These are phyloP conservation scores for Odontophorus gujanensis DNA, from an alignment of 2,113 vertebrate species.

Conservation along the genomic window DNA sequence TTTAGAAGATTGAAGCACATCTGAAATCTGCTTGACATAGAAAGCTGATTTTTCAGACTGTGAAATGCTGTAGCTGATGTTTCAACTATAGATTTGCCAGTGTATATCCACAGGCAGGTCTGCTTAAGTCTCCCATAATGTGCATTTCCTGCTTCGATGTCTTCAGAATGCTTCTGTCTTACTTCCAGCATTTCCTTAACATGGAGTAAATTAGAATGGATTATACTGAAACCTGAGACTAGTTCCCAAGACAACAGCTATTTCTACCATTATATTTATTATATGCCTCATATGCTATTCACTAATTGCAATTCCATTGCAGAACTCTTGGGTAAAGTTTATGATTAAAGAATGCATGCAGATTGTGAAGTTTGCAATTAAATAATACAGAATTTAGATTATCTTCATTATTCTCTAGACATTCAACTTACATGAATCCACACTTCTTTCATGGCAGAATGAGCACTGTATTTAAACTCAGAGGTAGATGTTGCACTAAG, in stretches of 20 bases:
- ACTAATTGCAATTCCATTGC: background rate
- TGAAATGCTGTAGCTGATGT: background rate
- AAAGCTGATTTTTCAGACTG: background rate
- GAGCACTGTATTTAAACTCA: background rate
- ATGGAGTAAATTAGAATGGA: accelerated
- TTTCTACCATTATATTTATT: background rate
- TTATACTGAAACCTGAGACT: background rate
- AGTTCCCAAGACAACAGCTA: background rate
- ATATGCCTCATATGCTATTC: background rate
- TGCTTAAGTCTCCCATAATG: background rate
- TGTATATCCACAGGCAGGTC: background rate
- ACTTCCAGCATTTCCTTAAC: background rate
- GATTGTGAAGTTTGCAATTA: background rate
- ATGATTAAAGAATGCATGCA: background rate
- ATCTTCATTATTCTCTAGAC: background rate
- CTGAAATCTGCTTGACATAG: background rate
- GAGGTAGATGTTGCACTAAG: background rate
- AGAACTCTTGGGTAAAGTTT: background rate
- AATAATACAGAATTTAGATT: background rate
- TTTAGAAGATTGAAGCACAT: background rate
- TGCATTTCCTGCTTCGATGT: background rate
- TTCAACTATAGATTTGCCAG: background rate
- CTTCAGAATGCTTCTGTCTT: background rate
- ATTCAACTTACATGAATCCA: background rate
- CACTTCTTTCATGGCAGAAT: background rate